A percentile compares a stretch with the other conserved stretches of the same genome.
Evolutionary conservation across 2,888 invertebrate species (phyloP).

Genomic region (Trilocha varians): DNA sequence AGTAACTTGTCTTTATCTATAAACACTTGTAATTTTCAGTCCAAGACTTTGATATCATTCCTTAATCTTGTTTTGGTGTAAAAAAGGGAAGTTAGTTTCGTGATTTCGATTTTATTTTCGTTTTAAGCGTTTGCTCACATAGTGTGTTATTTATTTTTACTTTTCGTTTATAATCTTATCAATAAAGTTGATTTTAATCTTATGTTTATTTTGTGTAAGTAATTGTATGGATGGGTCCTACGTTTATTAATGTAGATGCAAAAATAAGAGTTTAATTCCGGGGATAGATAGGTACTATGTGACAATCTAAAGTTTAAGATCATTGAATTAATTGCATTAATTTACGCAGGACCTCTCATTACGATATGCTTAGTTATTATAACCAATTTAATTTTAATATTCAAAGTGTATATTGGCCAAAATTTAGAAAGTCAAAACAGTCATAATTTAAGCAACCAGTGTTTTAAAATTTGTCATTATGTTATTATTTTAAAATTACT

Average conservation of each 20-base stretch:
- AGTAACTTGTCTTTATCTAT: constrained; percentile 11
- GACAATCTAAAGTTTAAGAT: no score
- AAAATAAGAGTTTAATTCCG: no score
- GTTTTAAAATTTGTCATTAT: constrained; percentile 23
- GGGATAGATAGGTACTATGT: no score
- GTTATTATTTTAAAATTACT: constrained; percentile 22
- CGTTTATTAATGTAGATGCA: no score
- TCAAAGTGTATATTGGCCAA: constrained; percentile 58
- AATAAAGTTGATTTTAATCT: neutral
- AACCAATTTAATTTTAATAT: constrained; percentile 37
- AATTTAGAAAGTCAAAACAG: constrained; percentile 65
- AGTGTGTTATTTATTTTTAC: constrained; percentile 51
- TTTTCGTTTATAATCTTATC: constrained; percentile 8
- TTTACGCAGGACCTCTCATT: no score
- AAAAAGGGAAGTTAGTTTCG: neutral
- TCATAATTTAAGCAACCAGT: constrained; percentile 28
- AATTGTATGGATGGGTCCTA: no score
- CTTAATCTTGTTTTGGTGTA: neutral
- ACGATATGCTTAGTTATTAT: constrained; percentile 26
- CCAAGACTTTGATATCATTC: constrained; percentile 5
- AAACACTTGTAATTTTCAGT: constrained; percentile 1
- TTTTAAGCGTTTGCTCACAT: constrained; percentile 53
- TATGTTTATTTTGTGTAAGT: constrained; percentile 22
- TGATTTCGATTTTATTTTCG: constrained; percentile 23
- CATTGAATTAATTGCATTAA: no score